These are phyloP conservation scores for Phasianus colchicus DNA, from an alignment of 2,113 vertebrate genomes.

Conservation along the genomic window DNA sequence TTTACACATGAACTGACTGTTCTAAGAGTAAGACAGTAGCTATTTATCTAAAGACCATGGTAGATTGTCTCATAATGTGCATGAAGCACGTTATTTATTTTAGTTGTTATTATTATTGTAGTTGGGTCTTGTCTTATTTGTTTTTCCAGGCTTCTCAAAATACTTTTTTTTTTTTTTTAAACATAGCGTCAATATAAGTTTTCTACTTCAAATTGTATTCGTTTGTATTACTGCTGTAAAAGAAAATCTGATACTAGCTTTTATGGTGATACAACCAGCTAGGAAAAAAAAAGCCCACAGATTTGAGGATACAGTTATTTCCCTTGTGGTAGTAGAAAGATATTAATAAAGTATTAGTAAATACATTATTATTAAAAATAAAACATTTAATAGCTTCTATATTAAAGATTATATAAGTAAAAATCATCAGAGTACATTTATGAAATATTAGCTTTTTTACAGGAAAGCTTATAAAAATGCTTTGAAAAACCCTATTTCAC, in stretches of 20 bases:
- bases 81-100: neutral
- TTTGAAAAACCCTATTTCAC: neutral
- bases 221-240: neutral
- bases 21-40: neutral
- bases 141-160: neutral
- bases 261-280: neutral
- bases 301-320: neutral
- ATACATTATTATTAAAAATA: neutral
- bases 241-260: neutral
- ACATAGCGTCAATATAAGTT: neutral
- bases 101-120: neutral
- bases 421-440: neutral
- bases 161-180: neutral
- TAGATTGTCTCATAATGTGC: neutral
- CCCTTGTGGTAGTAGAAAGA: neutral
- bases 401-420: neutral
- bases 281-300: neutral
- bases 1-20: neutral
- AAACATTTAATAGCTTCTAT: neutral
- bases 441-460: neutral
- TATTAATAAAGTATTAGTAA: too few relatives aligned
- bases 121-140: neutral
- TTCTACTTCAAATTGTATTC: neutral
- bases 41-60: neutral
- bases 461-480: neutral